Base-by-base conservation (phyloP, 2,888 invertebrate genomes). In the Caenorhabditis sp. region DNA sequence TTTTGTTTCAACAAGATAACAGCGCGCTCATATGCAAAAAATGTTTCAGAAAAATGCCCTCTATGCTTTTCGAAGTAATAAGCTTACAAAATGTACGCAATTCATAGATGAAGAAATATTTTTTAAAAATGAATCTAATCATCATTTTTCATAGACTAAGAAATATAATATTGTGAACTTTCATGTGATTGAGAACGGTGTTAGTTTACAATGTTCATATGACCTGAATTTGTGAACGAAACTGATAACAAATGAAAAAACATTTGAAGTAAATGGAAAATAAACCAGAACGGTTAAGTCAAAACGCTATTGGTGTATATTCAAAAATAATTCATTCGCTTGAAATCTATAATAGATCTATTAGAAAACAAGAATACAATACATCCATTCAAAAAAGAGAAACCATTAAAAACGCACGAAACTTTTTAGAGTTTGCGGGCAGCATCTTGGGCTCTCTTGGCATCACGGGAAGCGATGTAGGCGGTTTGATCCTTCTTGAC, bases 381-480 rank as follows among this genome's bases (percentile, higher is more conserved):
- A 31, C 31, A 31, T 31, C 31, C 31, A 31, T 31, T 31, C 31
- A 31, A 71, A 54, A 61, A 58, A 36, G 14, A 20, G 20, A 58
- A 31, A 58, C 31, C 12, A 43, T 17, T 43, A 43, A 43, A n/a
- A 43, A 17, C 12, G 17, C 14, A 53, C 53, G 10, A 20, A 10
- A 27, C 77, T 69, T 70, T 81, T 76, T 69, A 82, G 70, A 53
- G 81, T 77, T 67, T 67, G 20, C 82, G 78, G 43, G 83, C 78
- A 50, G 79, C 79, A 64, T 84, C 80, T 36, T 75, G 75, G 58
- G 81, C 78, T 67, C 77, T 75, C 77, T 84, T 83, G 60, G 82
- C 81, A n/a, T 77, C 82, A 61, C 83, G 83, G 57, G 81, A 65
- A 60, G 81, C 75, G 59, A 82, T 59, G 74, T 85, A 85, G 53